Base-by-base conservation (phyloP, 2,113 vertebrate genomes). In the Embiotoca jacksoni region DNA sequence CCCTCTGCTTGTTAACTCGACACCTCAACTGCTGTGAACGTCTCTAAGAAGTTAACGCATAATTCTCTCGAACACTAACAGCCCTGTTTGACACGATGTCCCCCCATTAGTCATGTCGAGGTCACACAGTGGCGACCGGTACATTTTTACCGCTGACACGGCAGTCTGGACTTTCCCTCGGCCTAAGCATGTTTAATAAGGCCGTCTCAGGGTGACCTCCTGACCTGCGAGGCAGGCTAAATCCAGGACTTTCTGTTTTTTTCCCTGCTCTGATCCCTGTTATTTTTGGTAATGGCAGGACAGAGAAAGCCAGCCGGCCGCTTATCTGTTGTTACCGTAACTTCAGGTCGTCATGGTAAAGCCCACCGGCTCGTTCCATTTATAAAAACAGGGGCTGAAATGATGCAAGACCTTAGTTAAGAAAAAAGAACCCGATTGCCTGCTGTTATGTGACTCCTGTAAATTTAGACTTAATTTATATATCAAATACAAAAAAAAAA, bases 121-220 rank as follows among this genome's bases (percentile, higher is more conserved):
- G 35, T 63, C 37, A 35, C 23, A 10, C 5, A 8, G 6, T n/a
- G 36, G 58, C 31, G 39, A 58, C 2, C 35, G 10, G 13, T 47
- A 52, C 3, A 32, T 56, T 57, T 23, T 72, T 7, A 30, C 13
- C 55, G 71, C 41, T 79, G 52, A 67, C 47, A 14, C 6, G 23
- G 10, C 49, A 66, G 41, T 53, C 49, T 68, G 15, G n/a, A 32
- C 67, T 59, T 53, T 9, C 41, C 55, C 3, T 30, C 44, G 1
- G 37, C 35, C 36, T 78, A 80, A 90, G 81, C 61, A 54, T 50
- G 75, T 86, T 84, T 88, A 37, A 82, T 84, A 90, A 88, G 52
- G 62, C 44, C 3, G 77, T 58, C n/a, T 23, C 57, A 61, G 54
- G 47, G 39, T 79, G 80, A 56, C 77, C 77, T 55, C 9, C 35